phyloP scores from a whole-genome alignment of 2,113 vertebrate species.

The Glaucidium brasilianum region DNA sequence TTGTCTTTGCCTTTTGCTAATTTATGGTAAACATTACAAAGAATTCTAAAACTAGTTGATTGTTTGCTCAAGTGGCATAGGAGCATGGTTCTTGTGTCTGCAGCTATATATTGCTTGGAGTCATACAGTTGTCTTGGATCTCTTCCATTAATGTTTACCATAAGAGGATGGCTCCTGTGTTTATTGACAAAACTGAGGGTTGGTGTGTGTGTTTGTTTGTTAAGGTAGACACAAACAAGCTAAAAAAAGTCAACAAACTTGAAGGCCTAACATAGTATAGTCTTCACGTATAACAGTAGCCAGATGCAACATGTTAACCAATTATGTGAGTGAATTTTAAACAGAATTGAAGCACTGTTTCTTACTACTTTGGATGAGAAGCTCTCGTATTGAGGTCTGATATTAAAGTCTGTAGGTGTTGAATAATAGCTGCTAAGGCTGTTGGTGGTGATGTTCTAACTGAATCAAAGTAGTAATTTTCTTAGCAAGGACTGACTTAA shows the following conservation, averaged over 20 bases:
- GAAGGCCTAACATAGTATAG: background rate
- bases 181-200: background rate
- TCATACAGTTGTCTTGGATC: background rate
- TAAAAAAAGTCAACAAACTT: background rate
- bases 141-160: background rate
- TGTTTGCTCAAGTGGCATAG: background rate
- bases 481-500: background rate
- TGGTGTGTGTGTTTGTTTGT: background rate
- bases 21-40: background rate
- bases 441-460: background rate
- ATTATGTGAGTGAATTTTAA: background rate
- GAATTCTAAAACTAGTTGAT: background rate
- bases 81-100: background rate
- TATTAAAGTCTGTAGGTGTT: background rate
- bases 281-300: background rate
- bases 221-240: background rate
- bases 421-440: background rate
- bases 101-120: background rate
- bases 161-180: background rate
- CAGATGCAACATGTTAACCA: background rate
- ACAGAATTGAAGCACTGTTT: background rate
- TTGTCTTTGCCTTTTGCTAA: background rate
- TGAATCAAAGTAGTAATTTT: background rate
- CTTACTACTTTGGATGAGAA: background rate
- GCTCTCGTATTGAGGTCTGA: background rate